Conservation (phyloP, 2,113 vertebrate genomes). For the Grus americana region DNA sequence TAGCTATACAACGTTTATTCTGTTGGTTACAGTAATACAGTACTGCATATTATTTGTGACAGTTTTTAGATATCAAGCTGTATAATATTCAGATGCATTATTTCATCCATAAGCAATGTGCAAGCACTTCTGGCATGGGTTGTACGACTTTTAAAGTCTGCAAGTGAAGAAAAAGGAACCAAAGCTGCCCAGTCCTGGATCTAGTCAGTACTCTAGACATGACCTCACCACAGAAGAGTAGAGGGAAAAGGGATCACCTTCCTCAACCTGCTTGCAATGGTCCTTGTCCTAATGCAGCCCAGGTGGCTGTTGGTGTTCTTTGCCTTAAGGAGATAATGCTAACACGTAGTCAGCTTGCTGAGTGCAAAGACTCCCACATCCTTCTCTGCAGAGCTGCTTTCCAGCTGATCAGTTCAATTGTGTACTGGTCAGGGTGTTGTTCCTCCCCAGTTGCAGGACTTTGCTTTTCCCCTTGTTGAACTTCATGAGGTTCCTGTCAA, state of each 20-base stretch:
- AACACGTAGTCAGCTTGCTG: too few species aligned
- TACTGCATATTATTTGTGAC: not conserved
- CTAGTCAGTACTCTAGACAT: not conserved
- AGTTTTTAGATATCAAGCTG: not conserved
- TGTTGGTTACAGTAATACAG: not conserved
- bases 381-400: not conserved
- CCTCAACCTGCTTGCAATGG: not conserved
- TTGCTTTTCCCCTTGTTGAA: not conserved
- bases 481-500: not conserved
- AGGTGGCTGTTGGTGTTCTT: not conserved
- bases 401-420: not conserved
- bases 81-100: not conserved
- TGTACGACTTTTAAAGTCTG: not conserved
- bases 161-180: not conserved
- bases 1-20: not conserved
- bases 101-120: not conserved
- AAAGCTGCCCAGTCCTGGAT: not conserved
- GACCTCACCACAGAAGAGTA: not conserved
- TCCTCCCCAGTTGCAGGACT: not conserved
- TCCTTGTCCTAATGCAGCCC: not conserved
- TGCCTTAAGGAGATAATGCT: not conserved
- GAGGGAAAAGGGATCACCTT: not conserved
- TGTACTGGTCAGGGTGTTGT: rapidly evolving
- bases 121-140: not conserved
- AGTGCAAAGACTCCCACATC: not conserved